phyloP scores from a whole-genome alignment of 1,140 invertebrate species.

The Heliconius himera region DNA sequence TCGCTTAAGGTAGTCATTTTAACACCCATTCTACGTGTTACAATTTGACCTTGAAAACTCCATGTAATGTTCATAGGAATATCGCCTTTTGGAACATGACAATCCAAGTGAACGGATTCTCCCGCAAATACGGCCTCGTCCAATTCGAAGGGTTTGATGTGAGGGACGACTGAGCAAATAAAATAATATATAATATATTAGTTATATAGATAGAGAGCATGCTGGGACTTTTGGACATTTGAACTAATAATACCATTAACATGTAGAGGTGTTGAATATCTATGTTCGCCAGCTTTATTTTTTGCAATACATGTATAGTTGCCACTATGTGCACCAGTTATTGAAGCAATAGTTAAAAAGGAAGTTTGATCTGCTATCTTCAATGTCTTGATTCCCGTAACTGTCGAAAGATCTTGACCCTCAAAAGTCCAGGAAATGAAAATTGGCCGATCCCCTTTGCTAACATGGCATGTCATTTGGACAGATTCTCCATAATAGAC shows the following conservation, averaged over 20 bases:
- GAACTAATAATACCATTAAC: slow-evolving; percentile 83
- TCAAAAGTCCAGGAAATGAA: slow-evolving; percentile 88
- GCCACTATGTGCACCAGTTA: slow-evolving; percentile 84
- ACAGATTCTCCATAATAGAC: slow-evolving; percentile 87
- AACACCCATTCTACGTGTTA: slow-evolving; percentile 67
- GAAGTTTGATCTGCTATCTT: slow-evolving; percentile 85
- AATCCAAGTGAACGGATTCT: slow-evolving; percentile 84
- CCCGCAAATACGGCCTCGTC: slow-evolving; percentile 85
- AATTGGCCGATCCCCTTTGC: slow-evolving; percentile 88
- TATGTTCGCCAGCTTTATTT: slow-evolving; percentile 85
- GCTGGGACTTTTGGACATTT: slow-evolving; percentile 56
- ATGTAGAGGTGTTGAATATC: slow-evolving; percentile 82
- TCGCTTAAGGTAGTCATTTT: slow-evolving; percentile 80
- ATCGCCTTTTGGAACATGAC: slow-evolving; percentile 83
- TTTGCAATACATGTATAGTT: slow-evolving; percentile 86
- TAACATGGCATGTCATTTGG: slow-evolving; percentile 88
- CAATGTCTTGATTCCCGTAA: slow-evolving; percentile 81
- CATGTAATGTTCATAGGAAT: slow-evolving; percentile 79
- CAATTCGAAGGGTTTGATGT: slow-evolving; percentile 87
- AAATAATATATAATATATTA: slow-evolving; percentile 64
- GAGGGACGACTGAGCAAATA: slow-evolving; percentile 83
- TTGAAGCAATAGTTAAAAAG: slow-evolving; percentile 85
- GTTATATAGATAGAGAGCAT: slow-evolving; percentile 59
- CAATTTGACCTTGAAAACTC: slow-evolving; percentile 72
- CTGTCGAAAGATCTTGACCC: slow-evolving; percentile 79